Percentiles rank a stretch among this genome's conserved stretches.
phyloP scores from a whole-genome alignment of 1,140 invertebrate genomes.

The Trachelipus rathkii region DNA sequence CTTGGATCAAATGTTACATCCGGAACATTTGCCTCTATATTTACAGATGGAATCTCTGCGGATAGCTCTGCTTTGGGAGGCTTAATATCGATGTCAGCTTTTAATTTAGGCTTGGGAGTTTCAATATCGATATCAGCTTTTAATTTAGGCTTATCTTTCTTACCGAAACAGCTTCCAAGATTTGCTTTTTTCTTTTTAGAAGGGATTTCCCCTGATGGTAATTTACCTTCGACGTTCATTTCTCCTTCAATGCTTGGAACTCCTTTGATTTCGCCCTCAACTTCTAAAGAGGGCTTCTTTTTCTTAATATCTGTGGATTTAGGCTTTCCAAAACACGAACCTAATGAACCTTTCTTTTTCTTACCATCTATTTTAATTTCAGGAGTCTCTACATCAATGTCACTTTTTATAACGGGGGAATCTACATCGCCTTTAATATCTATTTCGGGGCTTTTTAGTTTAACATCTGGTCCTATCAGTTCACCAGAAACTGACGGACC shows the following conservation, averaged over 20 bases:
- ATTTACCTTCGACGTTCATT: conserved; percentile 17
- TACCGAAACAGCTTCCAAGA: neutral
- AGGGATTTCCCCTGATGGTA: neutral
- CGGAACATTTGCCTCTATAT: conserved; percentile 18
- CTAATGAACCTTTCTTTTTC: conserved; percentile 3
- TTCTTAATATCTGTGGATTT: conserved; percentile 24
- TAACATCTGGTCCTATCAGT: conserved; percentile 20
- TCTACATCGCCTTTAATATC: conserved; percentile 24
- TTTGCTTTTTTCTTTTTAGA: neutral
- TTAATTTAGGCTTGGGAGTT: neutral
- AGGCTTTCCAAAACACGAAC: conserved; percentile 34
- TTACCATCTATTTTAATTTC: conserved; percentile 24
- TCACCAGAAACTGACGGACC: conserved; percentile 27
- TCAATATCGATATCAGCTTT: neutral
- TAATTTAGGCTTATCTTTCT: neutral
- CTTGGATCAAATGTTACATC: neutral
- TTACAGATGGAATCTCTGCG: neutral
- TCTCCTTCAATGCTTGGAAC: conserved; percentile 25
- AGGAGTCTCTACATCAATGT: conserved; percentile 8
- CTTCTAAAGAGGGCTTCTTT: neutral
- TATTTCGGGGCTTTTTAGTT: conserved; percentile 20
- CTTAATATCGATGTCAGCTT: neutral
- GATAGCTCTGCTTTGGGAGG: conserved; percentile 18
- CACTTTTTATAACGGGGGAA: conserved; percentile 5
- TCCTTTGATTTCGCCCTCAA: conserved; percentile 14